These are phyloP conservation scores for Melipona quadrifasciata DNA, from an alignment of 1,140 invertebrate genomes.

Conservation along the genomic window DNA sequence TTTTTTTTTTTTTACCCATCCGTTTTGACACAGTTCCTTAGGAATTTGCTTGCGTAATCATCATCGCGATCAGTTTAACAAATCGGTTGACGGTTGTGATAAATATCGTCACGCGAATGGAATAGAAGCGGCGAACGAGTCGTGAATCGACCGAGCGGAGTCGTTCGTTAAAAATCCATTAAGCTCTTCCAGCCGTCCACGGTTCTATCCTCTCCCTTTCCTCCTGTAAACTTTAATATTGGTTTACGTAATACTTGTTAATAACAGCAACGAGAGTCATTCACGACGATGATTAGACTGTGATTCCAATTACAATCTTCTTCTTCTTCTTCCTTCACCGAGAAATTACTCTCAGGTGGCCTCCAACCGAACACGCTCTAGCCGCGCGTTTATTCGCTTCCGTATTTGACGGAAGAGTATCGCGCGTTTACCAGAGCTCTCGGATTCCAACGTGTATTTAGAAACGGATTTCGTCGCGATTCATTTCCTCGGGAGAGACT, in stretches of 20 bases:
- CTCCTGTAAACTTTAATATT: not conserved
- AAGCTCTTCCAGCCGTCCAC: not conserved
- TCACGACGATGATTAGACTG: not conserved
- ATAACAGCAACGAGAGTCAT: no score
- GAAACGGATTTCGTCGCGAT: not conserved
- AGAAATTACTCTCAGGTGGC: not conserved
- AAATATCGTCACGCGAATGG: not conserved
- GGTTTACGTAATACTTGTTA: not conserved
- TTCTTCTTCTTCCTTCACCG: no score
- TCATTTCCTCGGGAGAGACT: slow-evolving; percentile 3
- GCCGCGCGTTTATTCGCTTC: not conserved
- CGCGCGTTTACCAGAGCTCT: slow-evolving; percentile 13
- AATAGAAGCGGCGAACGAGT: not conserved
- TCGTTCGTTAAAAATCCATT: slow-evolving; percentile 31
- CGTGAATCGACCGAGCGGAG: not conserved
- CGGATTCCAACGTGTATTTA: slow-evolving; percentile 12
- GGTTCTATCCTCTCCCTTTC: not conserved
- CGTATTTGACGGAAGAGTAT: not conserved
- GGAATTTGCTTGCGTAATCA: slow-evolving; percentile 5
- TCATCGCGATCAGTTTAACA: not conserved
- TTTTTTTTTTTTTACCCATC: not conserved
- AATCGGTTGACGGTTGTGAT: not conserved
- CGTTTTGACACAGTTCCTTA: not conserved
- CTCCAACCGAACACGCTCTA: not conserved
- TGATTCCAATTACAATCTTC: not conserved